A percentile compares a stretch with the other conserved stretches of the same genome.
Conservation (phyloP, 2,888 invertebrate species). For the Drosophila recens region DNA sequence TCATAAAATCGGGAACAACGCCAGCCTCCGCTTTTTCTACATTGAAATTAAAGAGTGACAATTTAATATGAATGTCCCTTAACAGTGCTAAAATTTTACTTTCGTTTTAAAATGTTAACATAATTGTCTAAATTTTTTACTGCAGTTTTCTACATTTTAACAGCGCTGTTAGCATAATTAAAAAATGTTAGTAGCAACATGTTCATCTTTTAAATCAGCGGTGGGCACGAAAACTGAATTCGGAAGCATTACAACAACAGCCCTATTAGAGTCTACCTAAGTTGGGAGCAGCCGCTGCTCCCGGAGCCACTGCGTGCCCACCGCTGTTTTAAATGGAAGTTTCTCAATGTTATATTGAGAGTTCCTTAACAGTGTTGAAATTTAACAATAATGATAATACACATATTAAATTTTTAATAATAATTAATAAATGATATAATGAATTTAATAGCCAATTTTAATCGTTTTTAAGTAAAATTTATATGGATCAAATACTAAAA, state of each 20-base stretch:
- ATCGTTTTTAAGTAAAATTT: neutral
- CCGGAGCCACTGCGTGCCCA: too few relatives aligned
- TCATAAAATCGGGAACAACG: conserved; percentile 71
- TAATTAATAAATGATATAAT: neutral
- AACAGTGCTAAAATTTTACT: neutral
- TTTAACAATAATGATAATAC: too few relatives aligned
- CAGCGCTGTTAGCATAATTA: neutral
- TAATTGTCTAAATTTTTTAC: neutral
- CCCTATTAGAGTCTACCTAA: too few relatives aligned
- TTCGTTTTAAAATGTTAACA: neutral
- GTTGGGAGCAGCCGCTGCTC: too few relatives aligned
- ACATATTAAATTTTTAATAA: too few relatives aligned
- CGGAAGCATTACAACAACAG: too few relatives aligned
- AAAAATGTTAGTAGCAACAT: neutral
- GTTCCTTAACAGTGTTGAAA: too few relatives aligned
- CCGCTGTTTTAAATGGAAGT: neutral
- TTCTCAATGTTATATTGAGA: neutral
- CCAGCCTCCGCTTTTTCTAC: conserved; percentile 74
- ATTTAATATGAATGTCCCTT: neutral
- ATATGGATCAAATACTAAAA: neutral
- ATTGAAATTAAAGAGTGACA: neutral
- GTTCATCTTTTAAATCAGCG: neutral
- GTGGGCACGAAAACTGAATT: too few relatives aligned
- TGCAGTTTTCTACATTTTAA: neutral
- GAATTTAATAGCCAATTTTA: neutral